These are phyloP conservation scores for Guaruba guarouba DNA, from an alignment of 2,113 vertebrate genomes.

Conservation along the genomic window DNA sequence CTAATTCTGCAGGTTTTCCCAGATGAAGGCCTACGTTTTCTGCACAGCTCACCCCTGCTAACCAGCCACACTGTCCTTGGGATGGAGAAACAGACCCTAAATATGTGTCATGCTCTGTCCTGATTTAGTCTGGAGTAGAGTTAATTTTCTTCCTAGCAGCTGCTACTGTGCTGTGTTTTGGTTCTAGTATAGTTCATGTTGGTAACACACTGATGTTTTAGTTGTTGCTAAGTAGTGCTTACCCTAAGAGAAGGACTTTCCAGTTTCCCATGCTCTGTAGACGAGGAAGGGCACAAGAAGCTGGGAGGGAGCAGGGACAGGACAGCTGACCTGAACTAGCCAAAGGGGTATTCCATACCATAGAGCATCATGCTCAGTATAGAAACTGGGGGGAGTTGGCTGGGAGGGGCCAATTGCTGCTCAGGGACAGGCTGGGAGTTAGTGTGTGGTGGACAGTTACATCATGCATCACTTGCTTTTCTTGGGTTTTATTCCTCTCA, in stretches of 20 bases:
- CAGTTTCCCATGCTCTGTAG: background rate
- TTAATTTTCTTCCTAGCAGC: background rate
- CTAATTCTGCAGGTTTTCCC: background rate
- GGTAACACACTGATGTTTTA: background rate
- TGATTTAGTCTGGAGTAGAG: background rate
- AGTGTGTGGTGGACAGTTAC: background rate
- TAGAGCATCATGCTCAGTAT: background rate
- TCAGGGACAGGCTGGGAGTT: background rate
- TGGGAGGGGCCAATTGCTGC: background rate
- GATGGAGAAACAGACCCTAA: background rate
- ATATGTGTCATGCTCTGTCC: background rate
- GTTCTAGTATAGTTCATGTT: background rate
- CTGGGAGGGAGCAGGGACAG: background rate
- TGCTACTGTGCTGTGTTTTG: background rate
- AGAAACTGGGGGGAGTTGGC: background rate
- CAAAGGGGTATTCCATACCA: background rate
- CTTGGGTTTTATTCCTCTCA: background rate
- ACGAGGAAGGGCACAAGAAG: background rate
- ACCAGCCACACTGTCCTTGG: background rate
- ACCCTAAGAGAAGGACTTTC: background rate
- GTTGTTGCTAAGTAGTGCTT: background rate
- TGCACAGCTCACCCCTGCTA: background rate
- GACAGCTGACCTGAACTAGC: background rate
- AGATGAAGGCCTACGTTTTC: background rate
- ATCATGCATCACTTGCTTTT: background rate